Percentiles rank a stretch among this genome's conserved stretches.
Conservation (phyloP, 1,140 invertebrate genomes). For the Ctenoplectra terminalis region DNA sequence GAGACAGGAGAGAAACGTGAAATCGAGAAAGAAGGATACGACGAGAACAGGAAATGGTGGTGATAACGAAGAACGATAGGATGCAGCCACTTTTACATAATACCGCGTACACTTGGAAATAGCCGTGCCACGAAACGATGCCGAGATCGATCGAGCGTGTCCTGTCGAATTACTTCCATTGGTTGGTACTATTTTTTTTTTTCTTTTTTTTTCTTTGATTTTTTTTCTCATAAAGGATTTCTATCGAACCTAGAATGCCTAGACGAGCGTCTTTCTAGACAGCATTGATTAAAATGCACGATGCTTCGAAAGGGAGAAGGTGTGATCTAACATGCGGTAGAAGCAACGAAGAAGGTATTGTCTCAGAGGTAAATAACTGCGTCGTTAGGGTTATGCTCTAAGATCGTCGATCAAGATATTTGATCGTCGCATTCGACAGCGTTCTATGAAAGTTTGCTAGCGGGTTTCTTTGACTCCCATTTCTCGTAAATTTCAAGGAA, state of each 20-base stretch:
- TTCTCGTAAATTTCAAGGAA: neutral
- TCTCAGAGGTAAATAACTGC: slow-evolving; percentile 3
- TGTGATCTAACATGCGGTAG: neutral
- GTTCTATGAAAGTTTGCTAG: neutral
- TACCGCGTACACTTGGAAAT: neutral
- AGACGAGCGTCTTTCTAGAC: neutral
- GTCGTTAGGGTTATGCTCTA: neutral
- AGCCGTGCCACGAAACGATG: slow-evolving; percentile 3
- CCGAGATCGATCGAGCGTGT: slow-evolving; percentile 33
- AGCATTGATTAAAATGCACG: slow-evolving; percentile 9
- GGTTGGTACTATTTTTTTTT: neutral
- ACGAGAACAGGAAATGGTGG: slow-evolving; percentile 44
- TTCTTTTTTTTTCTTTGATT: neutral
- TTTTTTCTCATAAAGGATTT: neutral
- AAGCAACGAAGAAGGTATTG: neutral
- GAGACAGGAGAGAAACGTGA: neutral
- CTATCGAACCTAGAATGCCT: neutral
- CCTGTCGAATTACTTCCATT: slow-evolving; percentile 18
- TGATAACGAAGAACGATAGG: slow-evolving; percentile 51
- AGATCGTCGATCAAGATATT: slow-evolving; percentile 35
- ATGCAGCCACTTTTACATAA: slow-evolving; percentile 44
- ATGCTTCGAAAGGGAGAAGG: neutral
- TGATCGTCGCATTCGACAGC: neutral
- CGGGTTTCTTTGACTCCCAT: neutral
- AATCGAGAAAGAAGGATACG: slow-evolving; percentile 23